Conservation (phyloP, 2,797 vertebrate genomes). For the Peromyscus attwateri region DNA sequence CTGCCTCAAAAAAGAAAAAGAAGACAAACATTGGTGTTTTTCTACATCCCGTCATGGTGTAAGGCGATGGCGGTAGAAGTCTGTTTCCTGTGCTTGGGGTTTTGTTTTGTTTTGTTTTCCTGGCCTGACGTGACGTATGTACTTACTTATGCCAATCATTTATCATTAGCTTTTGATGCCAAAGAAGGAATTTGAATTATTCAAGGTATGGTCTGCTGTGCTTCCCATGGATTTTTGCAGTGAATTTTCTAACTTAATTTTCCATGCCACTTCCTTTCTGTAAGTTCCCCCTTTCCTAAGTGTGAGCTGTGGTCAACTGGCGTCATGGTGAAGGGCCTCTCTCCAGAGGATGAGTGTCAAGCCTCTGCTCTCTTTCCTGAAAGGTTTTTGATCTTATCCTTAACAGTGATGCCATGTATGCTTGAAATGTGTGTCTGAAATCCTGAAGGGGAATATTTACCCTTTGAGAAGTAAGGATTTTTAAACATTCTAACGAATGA, state of each 20-base stretch:
- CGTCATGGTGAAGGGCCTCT: background rate
- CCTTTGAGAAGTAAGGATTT: background rate
- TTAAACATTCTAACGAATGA: constrained; percentile 3
- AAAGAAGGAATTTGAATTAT: constrained; percentile 99
- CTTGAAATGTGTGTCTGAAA: constrained; percentile 2
- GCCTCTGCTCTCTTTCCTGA: constrained; percentile 14
- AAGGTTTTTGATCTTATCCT: background rate
- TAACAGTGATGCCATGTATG: background rate
- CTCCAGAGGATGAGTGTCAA: background rate
- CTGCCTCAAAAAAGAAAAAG: background rate
- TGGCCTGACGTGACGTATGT: constrained; percentile 14
- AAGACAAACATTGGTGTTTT: background rate
- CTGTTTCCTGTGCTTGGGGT: constrained; percentile 28
- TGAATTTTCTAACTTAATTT: constrained; percentile 61
- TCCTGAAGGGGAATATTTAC: background rate
- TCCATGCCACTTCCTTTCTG: constrained; percentile 58
- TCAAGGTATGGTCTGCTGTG: constrained; percentile 93
- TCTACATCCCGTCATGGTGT: background rate
- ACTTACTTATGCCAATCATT: constrained; percentile 84
- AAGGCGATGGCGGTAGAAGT: background rate
- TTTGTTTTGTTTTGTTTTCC: background rate
- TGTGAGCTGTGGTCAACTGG: constrained; percentile 63
- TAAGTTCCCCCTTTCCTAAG: constrained; percentile 45
- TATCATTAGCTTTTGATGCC: constrained; percentile 97
- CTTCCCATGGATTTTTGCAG: constrained; percentile 78